These are phyloP conservation scores for Hirudinaria manillensis DNA, from an alignment of 2,888 invertebrate species.

Conservation along the genomic window DNA sequence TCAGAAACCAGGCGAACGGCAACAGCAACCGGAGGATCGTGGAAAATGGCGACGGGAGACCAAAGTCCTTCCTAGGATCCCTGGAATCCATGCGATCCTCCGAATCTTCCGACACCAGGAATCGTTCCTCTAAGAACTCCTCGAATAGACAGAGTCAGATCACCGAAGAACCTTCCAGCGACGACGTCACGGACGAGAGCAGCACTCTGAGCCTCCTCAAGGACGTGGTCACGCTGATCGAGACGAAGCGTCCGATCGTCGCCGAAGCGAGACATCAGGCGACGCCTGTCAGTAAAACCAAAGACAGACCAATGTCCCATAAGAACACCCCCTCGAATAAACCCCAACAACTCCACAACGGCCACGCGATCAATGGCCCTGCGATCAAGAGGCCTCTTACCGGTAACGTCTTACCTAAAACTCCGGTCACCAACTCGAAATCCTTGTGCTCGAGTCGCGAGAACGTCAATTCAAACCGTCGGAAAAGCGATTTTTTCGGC, in stretches of 20 bases:
- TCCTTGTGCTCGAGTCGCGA: constrained; percentile 4
- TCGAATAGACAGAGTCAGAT: neutral
- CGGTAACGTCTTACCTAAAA: neutral
- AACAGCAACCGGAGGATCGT: neutral
- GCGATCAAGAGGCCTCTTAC: neutral
- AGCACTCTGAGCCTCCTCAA: constrained; percentile 1
- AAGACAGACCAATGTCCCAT: neutral
- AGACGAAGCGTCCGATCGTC: neutral
- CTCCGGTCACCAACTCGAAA: neutral
- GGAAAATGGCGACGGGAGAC: neutral
- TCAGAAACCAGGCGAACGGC: constrained; percentile 17
- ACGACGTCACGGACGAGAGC: neutral
- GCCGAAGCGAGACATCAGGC: neutral
- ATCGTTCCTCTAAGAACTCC: neutral
- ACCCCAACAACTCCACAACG: neutral
- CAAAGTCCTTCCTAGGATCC: constrained; percentile 12
- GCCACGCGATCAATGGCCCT: neutral
- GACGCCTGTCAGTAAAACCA: neutral
- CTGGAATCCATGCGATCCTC: constrained; percentile 8
- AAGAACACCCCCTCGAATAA: neutral
- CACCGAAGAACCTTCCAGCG: neutral
- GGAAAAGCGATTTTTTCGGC: constrained; percentile 3
- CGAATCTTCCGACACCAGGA: neutral
- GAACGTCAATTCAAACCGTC: constrained; percentile 4
- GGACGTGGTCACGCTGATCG: constrained; percentile 1